phyloP scores from a whole-genome alignment of 2,113 vertebrate species.

The Lates calcarifer region DNA sequence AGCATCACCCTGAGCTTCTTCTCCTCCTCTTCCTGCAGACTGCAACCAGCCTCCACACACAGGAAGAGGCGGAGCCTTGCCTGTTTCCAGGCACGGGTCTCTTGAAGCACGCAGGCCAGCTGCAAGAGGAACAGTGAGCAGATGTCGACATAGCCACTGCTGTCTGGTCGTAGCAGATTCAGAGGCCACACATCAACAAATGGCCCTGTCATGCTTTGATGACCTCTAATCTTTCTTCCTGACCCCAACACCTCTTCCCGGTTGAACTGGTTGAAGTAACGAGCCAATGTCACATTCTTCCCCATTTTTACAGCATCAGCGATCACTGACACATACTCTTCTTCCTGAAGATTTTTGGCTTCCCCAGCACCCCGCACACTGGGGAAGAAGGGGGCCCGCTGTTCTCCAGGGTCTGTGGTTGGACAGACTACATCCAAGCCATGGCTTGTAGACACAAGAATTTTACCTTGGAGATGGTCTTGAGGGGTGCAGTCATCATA shows the following conservation, averaged over 20 bases:
- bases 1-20: slow-evolving; percentile 87
- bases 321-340: slow-evolving; percentile 87
- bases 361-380: slow-evolving; percentile 71
- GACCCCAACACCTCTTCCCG: slow-evolving; percentile 56
- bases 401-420: slow-evolving; percentile 57
- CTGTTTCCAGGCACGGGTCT: slow-evolving; percentile 87
- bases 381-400: slow-evolving; percentile 75
- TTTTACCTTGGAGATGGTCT: slow-evolving; percentile 82
- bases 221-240: slow-evolving; percentile 42
- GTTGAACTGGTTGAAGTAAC: slow-evolving; percentile 82
- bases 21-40: slow-evolving; percentile 85
- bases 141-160: slow-evolving; percentile 86
- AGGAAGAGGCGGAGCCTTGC: slow-evolving; percentile 89
- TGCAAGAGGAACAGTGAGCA: slow-evolving; percentile 92
- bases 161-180: slow-evolving; percentile 89
- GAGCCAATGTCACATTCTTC: slow-evolving; percentile 88
- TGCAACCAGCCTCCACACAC: slow-evolving; percentile 86
- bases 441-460: slow-evolving; percentile 66
- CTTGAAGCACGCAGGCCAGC: slow-evolving; percentile 90
- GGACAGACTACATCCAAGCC: slow-evolving; percentile 60
- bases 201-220: slow-evolving; percentile 43
- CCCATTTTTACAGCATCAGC: slow-evolving; percentile 89
- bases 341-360: slow-evolving; percentile 78
- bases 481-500: slow-evolving; percentile 86
- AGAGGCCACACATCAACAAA: slow-evolving; percentile 91